These are phyloP conservation scores for Cygnus olor DNA, from an alignment of 2,797 vertebrate genomes.

Conservation along the genomic window DNA sequence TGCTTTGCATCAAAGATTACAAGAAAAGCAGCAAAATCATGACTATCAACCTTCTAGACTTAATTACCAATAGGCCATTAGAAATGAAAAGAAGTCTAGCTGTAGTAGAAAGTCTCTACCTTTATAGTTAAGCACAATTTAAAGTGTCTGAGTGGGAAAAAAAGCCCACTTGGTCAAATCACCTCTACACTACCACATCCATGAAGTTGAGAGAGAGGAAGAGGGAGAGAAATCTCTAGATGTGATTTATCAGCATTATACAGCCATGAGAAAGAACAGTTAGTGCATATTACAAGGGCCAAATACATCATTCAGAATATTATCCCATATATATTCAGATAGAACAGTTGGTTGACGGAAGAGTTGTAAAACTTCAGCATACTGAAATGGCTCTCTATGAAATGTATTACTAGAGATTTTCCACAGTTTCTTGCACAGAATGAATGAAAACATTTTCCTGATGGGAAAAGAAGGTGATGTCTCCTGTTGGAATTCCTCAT, in stretches of 20 bases:
- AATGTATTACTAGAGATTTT: neutral
- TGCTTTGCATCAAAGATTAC: neutral
- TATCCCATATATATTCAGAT: neutral
- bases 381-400: neutral
- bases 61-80: neutral
- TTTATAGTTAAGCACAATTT: slow-evolving; percentile 5
- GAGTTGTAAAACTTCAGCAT: neutral
- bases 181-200: neutral
- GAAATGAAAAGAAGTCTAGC: neutral
- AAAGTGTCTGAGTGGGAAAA: neutral
- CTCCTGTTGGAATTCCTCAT: neutral
- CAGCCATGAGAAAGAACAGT: neutral
- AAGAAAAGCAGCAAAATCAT: neutral
- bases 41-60: neutral
- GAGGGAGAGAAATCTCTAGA: neutral
- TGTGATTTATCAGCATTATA: neutral
- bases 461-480: neutral
- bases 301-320: neutral
- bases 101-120: neutral
- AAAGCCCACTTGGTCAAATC: neutral
- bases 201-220: neutral
- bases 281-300: neutral
- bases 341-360: neutral
- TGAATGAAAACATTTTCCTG: neutral
- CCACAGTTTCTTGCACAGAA: neutral